Conservation (phyloP, 2,113 vertebrate species). For the Rutilus rutilus region DNA sequence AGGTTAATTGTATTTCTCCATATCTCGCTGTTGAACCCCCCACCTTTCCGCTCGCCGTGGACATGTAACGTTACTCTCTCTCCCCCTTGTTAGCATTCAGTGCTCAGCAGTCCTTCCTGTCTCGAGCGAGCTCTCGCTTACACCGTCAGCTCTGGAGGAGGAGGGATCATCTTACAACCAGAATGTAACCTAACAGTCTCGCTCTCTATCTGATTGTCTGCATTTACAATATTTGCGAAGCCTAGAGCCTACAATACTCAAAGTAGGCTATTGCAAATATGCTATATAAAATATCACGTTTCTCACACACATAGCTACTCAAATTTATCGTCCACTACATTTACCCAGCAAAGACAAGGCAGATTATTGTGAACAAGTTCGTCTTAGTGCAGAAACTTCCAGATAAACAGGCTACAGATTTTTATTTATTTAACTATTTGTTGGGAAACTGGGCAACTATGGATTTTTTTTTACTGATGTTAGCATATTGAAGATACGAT, state of each 20-base stretch:
- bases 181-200: slow-evolving; percentile 54
- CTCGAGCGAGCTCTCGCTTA: slow-evolving; percentile 63
- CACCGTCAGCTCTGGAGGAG: slow-evolving; percentile 66
- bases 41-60: slow-evolving; percentile 64
- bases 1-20: slow-evolving; percentile 71
- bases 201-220: slow-evolving; percentile 38
- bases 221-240: not conserved
- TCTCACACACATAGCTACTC: too few species aligned
- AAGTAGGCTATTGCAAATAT: too few species aligned
- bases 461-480: not conserved
- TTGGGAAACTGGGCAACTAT: too few species aligned
- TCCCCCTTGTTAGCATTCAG: slow-evolving; percentile 77
- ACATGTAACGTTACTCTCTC: slow-evolving; percentile 57
- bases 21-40: slow-evolving; percentile 68
- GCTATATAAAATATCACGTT: too few species aligned
- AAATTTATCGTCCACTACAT: too few species aligned
- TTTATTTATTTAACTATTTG: too few species aligned
- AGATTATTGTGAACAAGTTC: too few species aligned
- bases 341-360: too few species aligned
- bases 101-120: slow-evolving; percentile 59
- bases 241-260: not conserved
- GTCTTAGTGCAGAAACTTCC: too few species aligned
- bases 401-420: too few species aligned
- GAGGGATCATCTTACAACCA: slow-evolving; percentile 76
- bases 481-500: not conserved